These are phyloP conservation scores for Drosophila quadrilineata DNA, from an alignment of 1,140 invertebrate genomes.

Conservation along the genomic window DNA sequence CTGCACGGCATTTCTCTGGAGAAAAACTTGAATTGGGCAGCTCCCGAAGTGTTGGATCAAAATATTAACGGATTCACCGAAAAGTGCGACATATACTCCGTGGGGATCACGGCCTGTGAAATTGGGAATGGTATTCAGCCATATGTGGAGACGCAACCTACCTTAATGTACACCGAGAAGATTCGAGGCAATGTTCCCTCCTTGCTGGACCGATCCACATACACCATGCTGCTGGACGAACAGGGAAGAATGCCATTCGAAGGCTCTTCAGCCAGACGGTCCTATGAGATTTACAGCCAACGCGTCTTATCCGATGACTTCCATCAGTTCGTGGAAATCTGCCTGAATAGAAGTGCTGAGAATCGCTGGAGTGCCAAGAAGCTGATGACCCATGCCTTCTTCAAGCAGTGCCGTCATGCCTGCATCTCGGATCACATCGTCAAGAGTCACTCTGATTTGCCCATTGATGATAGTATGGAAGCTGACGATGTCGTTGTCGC, in stretches of 20 bases:
- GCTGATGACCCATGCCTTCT: constrained; percentile 88
- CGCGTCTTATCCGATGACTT: constrained; percentile 88
- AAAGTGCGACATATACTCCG: constrained; percentile 94
- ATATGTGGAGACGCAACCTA: constrained; percentile 90
- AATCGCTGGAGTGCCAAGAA: constrained; percentile 85
- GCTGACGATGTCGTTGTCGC: constrained; percentile 11
- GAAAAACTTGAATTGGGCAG: constrained; percentile 91
- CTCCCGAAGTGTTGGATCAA: constrained; percentile 95
- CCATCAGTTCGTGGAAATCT: constrained; percentile 88
- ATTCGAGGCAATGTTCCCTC: constrained; percentile 89
- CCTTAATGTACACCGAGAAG: constrained; percentile 95
- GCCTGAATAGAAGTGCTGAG: constrained; percentile 83
- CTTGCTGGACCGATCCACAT: constrained; percentile 89
- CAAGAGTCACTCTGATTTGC: constrained; percentile 24
- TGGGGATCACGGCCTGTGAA: constrained; percentile 94
- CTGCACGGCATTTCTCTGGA: constrained; percentile 89
- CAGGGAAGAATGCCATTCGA: constrained; percentile 49
- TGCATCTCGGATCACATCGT: constrained; percentile 56
- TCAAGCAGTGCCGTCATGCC: constrained; percentile 84
- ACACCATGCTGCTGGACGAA: constrained; percentile 77
- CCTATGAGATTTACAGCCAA: constrained; percentile 82
- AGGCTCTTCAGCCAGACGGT: constrained; percentile 30
- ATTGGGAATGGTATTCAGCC: constrained; percentile 94
- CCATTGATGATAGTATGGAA: neutral
- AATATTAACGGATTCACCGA: constrained; percentile 94